Percentiles rank a stretch among this genome's conserved stretches.
phyloP scores from a whole-genome alignment of 30 jellyfish, hydroid and myxozoan species.

The Aurelia coerulea region DNA sequence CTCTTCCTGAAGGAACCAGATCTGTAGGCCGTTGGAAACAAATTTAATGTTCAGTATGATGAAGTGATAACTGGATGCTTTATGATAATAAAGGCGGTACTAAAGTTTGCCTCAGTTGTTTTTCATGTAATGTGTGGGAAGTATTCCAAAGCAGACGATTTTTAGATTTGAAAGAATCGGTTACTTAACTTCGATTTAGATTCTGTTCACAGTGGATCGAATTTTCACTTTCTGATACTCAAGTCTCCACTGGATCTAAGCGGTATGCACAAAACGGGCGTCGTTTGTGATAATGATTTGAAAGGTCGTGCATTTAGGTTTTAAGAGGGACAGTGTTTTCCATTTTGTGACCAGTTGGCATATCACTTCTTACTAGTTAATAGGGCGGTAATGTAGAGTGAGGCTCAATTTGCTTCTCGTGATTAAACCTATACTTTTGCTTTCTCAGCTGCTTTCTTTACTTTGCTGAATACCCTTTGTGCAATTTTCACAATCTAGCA shows the following conservation, averaged over 20 bases:
- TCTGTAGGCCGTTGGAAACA: no score
- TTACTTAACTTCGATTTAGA: neutral
- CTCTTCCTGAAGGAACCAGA: no score
- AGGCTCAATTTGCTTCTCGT: slow-evolving; percentile 76
- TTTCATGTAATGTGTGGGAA: slow-evolving; percentile 49
- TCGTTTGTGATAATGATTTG: slow-evolving; percentile 47
- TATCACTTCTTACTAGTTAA: slow-evolving; percentile 25
- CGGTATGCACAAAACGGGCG: slow-evolving; percentile 73
- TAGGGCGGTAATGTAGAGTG: slow-evolving; percentile 57
- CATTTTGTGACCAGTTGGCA: neutral
- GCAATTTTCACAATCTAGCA: no score
- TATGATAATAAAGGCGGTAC: slow-evolving; percentile 7
- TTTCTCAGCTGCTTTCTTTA: slow-evolving; percentile 42
- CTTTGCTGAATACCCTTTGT: slow-evolving; percentile 27
- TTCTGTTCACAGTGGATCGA: slow-evolving; percentile 50
- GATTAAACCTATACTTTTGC: slow-evolving; percentile 48
- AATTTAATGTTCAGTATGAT: neutral
- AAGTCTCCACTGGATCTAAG: slow-evolving; percentile 61
- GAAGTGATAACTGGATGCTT: slow-evolving; percentile 1
- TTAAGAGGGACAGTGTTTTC: slow-evolving; percentile 43
- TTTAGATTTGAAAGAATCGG: slow-evolving; percentile 37
- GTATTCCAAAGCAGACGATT: slow-evolving; percentile 24
- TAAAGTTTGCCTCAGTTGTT: slow-evolving; percentile 4
- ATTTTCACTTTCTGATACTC: slow-evolving; percentile 19
- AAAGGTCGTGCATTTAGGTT: slow-evolving; percentile 64